phyloP scores from a whole-genome alignment of 2,797 vertebrate species.

The Cirrhinus molitorella region DNA sequence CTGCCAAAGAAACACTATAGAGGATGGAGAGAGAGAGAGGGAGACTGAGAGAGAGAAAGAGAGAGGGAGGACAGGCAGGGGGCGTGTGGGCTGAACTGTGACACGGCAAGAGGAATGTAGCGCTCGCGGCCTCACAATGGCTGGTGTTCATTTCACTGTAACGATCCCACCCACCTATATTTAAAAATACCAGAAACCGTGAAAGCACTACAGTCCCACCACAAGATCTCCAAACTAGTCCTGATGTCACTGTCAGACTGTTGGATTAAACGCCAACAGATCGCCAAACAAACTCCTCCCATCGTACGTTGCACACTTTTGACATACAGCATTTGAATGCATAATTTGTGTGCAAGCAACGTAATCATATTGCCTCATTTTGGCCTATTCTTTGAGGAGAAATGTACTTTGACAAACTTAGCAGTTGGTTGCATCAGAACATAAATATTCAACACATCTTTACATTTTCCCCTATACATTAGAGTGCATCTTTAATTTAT shows the following conservation, averaged over 20 bases:
- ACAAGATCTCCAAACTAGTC: background rate
- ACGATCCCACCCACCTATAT: slow-evolving; percentile 45
- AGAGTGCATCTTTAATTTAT: too few species aligned
- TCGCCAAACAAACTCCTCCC: slow-evolving; percentile 1
- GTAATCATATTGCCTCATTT: background rate
- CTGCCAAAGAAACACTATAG: slow-evolving; percentile 23
- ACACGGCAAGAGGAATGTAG: slow-evolving; percentile 24
- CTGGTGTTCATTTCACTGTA: slow-evolving; percentile 31
- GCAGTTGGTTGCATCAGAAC: background rate
- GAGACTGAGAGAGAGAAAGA: background rate
- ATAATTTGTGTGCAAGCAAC: too few species aligned
- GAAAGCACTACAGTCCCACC: slow-evolving; percentile 15
- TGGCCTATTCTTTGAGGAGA: background rate
- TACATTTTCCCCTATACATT: too few species aligned
- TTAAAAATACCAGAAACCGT: slow-evolving; percentile 40
- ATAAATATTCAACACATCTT: too few species aligned
- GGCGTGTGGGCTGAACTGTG: slow-evolving; percentile 17
- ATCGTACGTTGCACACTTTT: background rate
- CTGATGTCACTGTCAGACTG: background rate
- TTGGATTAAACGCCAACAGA: background rate
- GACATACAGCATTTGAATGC: background rate
- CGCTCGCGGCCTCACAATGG: slow-evolving; percentile 35
- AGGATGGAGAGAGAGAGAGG: background rate
- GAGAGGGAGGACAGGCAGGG: background rate
- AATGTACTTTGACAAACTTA: background rate